Conservation (phyloP, 2,888 invertebrate species). For the Molorchus minor region DNA sequence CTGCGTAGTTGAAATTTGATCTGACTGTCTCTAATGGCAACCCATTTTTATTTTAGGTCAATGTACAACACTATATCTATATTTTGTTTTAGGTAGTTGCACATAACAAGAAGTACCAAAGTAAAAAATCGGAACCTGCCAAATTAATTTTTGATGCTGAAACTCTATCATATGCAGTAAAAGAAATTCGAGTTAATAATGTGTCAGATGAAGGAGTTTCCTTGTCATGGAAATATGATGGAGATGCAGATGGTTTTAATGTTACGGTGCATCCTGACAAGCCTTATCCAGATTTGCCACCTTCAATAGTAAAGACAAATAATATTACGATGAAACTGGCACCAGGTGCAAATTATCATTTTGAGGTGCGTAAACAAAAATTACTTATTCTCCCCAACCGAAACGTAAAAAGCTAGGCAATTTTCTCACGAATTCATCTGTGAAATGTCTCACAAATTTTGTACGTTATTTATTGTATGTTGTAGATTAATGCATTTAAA, state of each 20-base stretch:
- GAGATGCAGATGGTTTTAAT: slow-evolving; percentile 53
- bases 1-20: too few species aligned
- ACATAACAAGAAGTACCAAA: slow-evolving; percentile 69
- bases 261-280: slow-evolving; percentile 61
- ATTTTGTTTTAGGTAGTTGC: slow-evolving; percentile 73
- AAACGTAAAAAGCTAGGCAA: too few species aligned
- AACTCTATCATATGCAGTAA: slow-evolving; percentile 70
- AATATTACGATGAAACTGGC: slow-evolving; percentile 51
- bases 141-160: slow-evolving; percentile 72
- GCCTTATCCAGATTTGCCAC: slow-evolving; percentile 67
- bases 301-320: slow-evolving; percentile 61
- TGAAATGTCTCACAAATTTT: too few species aligned
- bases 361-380: slow-evolving; percentile 68
- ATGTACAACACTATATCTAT: too few species aligned
- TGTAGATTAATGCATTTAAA: slow-evolving; percentile 72
- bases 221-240: slow-evolving; percentile 68
- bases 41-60: too few species aligned
- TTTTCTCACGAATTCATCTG: too few species aligned
- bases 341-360: slow-evolving; percentile 65
- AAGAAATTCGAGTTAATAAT: slow-evolving; percentile 65
- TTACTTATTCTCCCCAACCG: too few species aligned
- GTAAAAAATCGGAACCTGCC: slow-evolving; percentile 69
- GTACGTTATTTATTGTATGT: too few species aligned
- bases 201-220: slow-evolving; percentile 66
- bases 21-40: too few species aligned